phyloP scores from a whole-genome alignment of 2,888 invertebrate genomes.

The Spilosoma lubricipeda region DNA sequence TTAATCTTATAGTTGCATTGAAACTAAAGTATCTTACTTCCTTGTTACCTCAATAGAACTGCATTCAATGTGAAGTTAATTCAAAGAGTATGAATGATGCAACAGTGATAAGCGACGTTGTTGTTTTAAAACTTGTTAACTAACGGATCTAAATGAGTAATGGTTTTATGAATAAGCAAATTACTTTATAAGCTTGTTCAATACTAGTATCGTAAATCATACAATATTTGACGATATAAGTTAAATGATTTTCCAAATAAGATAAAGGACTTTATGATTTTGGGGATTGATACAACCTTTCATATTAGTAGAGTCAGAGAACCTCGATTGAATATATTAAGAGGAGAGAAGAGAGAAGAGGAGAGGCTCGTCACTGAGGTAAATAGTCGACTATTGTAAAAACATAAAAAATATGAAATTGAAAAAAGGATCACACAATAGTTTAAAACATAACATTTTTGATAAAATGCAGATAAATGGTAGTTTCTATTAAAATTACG shows the following conservation, averaged over 20 bases:
- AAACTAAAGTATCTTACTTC: conserved; percentile 23
- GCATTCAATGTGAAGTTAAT: not conserved
- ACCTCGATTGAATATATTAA: not conserved
- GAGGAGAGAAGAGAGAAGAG: no score
- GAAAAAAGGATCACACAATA: not conserved
- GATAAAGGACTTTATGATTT: not conserved
- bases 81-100: conserved; percentile 7
- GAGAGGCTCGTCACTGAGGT: not conserved
- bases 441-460: not conserved
- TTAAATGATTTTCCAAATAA: not conserved
- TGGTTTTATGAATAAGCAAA: not conserved
- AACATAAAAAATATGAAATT: not conserved
- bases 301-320: not conserved
- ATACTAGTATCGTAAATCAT: not conserved
- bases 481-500: no score
- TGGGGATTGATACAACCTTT: not conserved
- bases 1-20: conserved; percentile 22
- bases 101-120: not conserved
- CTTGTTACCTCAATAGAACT: conserved; percentile 25
- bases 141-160: not conserved
- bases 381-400: not conserved
- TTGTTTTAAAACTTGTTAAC: not conserved
- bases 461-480: not conserved
- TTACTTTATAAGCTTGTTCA: not conserved
- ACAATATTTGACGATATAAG: not conserved